Evolutionary conservation across 2,113 vertebrate genomes (phyloP).

Genomic region (Tychaedon coryphoeus): DNA sequence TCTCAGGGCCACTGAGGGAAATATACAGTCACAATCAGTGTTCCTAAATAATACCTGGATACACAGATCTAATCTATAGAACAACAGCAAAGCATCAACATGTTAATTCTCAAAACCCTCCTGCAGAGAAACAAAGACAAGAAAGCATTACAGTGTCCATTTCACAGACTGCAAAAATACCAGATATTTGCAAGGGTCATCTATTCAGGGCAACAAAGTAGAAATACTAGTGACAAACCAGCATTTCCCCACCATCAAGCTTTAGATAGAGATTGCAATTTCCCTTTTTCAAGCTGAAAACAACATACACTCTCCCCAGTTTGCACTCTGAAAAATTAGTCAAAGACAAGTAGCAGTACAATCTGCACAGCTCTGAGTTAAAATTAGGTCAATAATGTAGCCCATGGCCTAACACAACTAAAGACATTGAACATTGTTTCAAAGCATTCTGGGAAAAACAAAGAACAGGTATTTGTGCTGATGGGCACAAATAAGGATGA

Average conservation of each 20-base stretch:
- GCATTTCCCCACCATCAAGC: neutral
- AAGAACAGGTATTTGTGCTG: neutral
- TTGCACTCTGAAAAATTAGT: neutral
- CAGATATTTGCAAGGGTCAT: neutral
- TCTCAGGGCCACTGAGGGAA: neutral
- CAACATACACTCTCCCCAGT: neutral
- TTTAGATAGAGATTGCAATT: neutral
- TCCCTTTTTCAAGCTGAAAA: neutral
- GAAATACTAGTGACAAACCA: neutral
- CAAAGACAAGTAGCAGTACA: neutral
- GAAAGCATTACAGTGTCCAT: neutral
- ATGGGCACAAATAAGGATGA: neutral
- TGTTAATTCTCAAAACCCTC: neutral
- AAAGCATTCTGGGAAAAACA: neutral
- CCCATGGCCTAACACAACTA: neutral
- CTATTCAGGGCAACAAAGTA: neutral
- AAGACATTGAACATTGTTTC: neutral
- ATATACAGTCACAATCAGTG: neutral
- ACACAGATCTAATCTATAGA: neutral
- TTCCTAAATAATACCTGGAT: neutral
- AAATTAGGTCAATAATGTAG: neutral
- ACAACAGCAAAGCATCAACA: neutral
- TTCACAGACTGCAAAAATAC: neutral
- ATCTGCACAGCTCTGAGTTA: neutral
- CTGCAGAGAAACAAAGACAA: neutral